Percentiles rank a stretch among this genome's conserved stretches.
phyloP scores from a whole-genome alignment of 2,888 invertebrate genomes.

The Doris montereyensis region DNA sequence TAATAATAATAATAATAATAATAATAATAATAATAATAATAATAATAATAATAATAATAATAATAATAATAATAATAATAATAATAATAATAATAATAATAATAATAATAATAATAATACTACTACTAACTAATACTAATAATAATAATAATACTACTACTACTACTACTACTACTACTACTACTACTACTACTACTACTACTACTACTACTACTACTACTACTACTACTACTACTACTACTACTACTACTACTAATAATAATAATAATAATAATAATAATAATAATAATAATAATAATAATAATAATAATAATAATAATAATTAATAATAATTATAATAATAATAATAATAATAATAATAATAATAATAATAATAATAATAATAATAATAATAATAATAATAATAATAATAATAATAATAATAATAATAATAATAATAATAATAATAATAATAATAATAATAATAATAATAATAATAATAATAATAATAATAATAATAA shows the following conservation, averaged over 20 bases:
- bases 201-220: background rate
- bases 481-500: too few species aligned
- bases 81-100: background rate
- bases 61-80: background rate
- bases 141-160: background rate
- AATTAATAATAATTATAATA: too few species aligned
- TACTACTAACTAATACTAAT: background rate
- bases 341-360: too few species aligned
- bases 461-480: too few species aligned
- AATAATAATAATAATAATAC: background rate
- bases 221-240: background rate
- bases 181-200: background rate
- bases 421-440: too few species aligned
- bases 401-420: too few species aligned
- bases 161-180: background rate
- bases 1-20: background rate
- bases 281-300: background rate
- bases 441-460: too few species aligned
- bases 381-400: too few species aligned
- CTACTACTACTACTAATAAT: background rate
- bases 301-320: too few species aligned
- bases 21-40: background rate
- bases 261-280: background rate
- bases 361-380: too few species aligned
- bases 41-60: background rate